A percentile compares a stretch with the other conserved stretches of the same genome.
phyloP scores from a whole-genome alignment of 2,797 vertebrate species.

The Poecilia picta region DNA sequence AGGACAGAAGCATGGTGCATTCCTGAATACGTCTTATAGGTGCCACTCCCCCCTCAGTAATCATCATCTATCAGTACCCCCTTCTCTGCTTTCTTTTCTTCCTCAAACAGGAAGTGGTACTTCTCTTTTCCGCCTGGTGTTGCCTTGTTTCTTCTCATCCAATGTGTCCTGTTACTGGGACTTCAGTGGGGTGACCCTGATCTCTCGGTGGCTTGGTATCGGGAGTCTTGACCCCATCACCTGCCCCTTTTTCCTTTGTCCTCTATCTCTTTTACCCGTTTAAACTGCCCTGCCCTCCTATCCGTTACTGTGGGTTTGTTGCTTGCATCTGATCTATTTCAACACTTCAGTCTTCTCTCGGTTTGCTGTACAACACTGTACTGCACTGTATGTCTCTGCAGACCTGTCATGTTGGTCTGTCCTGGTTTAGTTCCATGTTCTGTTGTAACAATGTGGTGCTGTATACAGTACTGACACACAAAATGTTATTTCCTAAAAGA shows the following conservation, averaged over 20 bases:
- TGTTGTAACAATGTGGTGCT: conserved; percentile 54
- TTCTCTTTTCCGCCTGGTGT: conserved; percentile 66
- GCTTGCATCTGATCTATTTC: conserved; percentile 82
- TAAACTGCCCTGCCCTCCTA: conserved; percentile 68
- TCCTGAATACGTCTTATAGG: conserved; percentile 79
- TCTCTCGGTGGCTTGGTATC: conserved; percentile 67
- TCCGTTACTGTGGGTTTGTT: conserved; percentile 80
- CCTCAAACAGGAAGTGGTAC: conserved; percentile 69
- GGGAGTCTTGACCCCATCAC: conserved; percentile 45
- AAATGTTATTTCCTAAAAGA: conserved; percentile 15
- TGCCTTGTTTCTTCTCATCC: conserved; percentile 78
- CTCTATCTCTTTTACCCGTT: conserved; percentile 64
- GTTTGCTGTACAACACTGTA: conserved; percentile 65
- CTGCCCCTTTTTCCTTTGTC: conserved; percentile 23
- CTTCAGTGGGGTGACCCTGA: conserved; percentile 67
- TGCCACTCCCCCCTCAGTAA: conserved; percentile 49
- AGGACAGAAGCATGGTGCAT: conserved; percentile 86
- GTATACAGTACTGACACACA: conserved; percentile 23
- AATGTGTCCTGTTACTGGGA: conserved; percentile 69
- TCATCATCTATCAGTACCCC: conserved; percentile 62
- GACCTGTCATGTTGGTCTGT: conserved; percentile 82
- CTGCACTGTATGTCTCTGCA: conserved; percentile 79
- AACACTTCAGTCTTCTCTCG: conserved; percentile 70
- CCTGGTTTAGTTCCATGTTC: conserved; percentile 77
- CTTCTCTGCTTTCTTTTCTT: conserved; percentile 58